Percentiles rank a stretch among this genome's conserved stretches.
These are phyloP conservation scores for Caiman crocodilus DNA, from an alignment of 2,797 vertebrate species.

Conservation along the genomic window DNA sequence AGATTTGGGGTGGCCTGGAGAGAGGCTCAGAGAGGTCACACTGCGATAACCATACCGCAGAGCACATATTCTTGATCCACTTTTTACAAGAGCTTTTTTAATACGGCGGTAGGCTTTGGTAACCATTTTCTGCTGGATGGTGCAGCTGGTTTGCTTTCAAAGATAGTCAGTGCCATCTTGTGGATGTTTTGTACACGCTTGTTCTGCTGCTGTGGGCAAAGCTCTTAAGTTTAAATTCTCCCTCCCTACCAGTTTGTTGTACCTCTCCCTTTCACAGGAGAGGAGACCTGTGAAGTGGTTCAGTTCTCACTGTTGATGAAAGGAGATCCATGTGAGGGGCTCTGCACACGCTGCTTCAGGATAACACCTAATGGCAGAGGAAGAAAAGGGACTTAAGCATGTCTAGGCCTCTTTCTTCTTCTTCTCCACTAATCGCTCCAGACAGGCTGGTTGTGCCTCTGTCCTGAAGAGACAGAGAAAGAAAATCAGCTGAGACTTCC, in stretches of 20 bases:
- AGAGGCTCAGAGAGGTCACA: neutral
- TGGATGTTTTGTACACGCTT: accelerated
- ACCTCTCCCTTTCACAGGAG: accelerated
- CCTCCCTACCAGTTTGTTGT: accelerated
- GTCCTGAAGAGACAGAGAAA: neutral
- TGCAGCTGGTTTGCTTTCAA: accelerated
- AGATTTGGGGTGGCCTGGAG: accelerated
- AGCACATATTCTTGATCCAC: neutral
- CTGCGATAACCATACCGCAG: neutral
- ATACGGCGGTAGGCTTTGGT: accelerated
- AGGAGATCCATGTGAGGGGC: neutral
- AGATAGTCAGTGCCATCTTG: neutral
- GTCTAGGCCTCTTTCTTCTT: neutral
- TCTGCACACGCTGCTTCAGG: neutral
- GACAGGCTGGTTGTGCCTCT: neutral
- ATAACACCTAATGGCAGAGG: neutral
- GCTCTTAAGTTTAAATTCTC: neutral
- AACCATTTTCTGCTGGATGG: neutral
- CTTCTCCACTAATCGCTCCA: accelerated
- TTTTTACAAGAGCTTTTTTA: neutral
- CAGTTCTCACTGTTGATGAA: neutral
- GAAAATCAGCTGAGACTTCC: neutral
- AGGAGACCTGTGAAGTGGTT: accelerated
- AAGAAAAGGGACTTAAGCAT: neutral
- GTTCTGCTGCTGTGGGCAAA: neutral